Conservation (phyloP, 2,797 vertebrate genomes). For the Lacerta agilis region DNA sequence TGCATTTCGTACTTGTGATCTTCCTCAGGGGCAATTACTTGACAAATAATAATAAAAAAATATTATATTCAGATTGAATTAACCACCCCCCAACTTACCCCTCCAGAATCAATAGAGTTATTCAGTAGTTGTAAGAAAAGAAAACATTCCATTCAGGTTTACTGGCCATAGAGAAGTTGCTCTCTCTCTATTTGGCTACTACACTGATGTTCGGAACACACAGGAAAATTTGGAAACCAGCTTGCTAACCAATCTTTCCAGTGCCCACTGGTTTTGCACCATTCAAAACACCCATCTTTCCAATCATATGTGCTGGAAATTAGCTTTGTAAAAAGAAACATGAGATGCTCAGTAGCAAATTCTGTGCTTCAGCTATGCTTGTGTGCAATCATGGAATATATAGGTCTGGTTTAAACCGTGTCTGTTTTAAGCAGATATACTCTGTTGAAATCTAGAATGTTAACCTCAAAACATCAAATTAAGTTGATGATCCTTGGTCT, state of each 20-base stretch:
- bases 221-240: background rate
- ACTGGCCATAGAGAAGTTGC: background rate
- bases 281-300: background rate
- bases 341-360: background rate
- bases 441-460: background rate
- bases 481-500: background rate
- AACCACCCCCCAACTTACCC: background rate
- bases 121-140: conserved; percentile 1
- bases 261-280: background rate
- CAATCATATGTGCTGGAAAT: background rate
- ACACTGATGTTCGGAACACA: background rate
- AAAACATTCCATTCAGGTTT: background rate
- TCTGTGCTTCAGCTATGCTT: background rate
- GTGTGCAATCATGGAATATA: background rate
- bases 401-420: background rate
- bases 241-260: background rate
- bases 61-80: background rate
- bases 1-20: background rate
- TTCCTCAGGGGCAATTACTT: background rate
- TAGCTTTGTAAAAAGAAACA: background rate
- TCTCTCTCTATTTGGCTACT: background rate
- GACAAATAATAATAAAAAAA: background rate
- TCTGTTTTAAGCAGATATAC: background rate
- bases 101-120: background rate
- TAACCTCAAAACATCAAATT: background rate